Percentiles rank a stretch among this genome's conserved stretches.
Evolutionary conservation across 2,113 vertebrate genomes (phyloP).

Genomic region (Kryptolebias marmoratus): DNA sequence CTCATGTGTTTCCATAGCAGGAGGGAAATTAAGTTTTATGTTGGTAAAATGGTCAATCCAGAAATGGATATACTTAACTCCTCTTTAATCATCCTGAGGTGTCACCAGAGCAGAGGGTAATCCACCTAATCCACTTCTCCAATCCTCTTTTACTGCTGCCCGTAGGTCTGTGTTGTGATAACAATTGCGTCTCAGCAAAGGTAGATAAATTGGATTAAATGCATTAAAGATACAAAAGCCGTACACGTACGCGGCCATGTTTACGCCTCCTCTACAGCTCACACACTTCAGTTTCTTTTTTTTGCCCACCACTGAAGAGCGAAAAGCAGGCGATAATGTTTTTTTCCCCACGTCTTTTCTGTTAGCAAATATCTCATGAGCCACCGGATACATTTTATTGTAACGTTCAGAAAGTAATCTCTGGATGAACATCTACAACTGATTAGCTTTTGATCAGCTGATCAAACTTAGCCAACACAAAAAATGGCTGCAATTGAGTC

Average conservation of each 20-base stretch:
- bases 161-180: conserved; percentile 24
- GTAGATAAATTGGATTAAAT: conserved; percentile 45
- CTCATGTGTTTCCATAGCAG: conserved; percentile 15
- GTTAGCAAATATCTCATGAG: too few relatives aligned
- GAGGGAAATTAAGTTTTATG: conserved; percentile 11
- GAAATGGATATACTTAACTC: conserved; percentile 49
- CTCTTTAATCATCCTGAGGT: conserved; percentile 52
- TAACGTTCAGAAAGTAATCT: too few relatives aligned
- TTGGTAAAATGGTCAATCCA: conserved; percentile 29
- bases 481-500: too few relatives aligned
- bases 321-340: too few relatives aligned
- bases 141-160: conserved; percentile 37
- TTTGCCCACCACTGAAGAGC: too few relatives aligned
- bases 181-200: conserved; percentile 16
- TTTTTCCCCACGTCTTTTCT: too few relatives aligned
- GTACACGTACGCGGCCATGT: conserved; percentile 15
- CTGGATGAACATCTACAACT: too few relatives aligned
- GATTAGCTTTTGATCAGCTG: too few relatives aligned
- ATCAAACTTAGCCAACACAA: too few relatives aligned
- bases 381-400: too few relatives aligned
- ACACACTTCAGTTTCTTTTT: neutral
- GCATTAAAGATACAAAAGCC: conserved; percentile 6
- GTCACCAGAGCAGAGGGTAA: conserved; percentile 52
- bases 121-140: conserved; percentile 53
- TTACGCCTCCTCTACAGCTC: conserved; percentile 15